phyloP scores from a whole-genome alignment of 2,797 vertebrate genomes.

The Eurystomus glaucurus region DNA sequence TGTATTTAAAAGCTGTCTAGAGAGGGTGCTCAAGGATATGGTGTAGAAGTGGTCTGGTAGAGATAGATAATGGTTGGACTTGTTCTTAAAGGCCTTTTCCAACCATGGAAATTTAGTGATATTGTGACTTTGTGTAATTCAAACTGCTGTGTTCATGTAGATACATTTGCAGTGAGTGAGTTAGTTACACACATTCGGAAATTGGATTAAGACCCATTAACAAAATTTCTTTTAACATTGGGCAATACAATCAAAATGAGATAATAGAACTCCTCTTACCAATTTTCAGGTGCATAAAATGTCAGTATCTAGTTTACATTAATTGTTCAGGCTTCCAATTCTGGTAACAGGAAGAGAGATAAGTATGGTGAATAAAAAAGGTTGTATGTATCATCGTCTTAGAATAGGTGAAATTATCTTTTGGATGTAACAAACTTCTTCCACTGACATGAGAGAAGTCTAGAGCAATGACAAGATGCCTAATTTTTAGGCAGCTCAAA shows the following conservation, averaged over 20 bases:
- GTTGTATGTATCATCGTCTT: neutral
- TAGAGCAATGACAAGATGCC: neutral
- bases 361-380: neutral
- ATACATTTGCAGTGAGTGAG: neutral
- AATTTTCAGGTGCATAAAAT: neutral
- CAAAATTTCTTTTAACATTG: neutral
- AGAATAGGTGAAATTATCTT: neutral
- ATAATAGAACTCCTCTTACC: neutral
- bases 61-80: too few species aligned
- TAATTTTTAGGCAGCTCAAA: neutral
- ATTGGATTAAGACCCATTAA: neutral
- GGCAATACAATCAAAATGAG: neutral
- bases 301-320: neutral
- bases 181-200: neutral
- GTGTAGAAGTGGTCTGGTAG: too few species aligned
- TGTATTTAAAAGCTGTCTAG: too few species aligned
- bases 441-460: neutral
- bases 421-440: neutral
- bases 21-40: too few species aligned
- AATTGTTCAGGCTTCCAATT: neutral
- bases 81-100: too few species aligned
- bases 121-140: neutral
- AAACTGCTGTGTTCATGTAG: neutral
- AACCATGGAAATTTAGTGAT: too few species aligned
- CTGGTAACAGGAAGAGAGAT: neutral